Evolutionary conservation across 2,797 vertebrate species (phyloP), one percentile per base, ranked within the genome.

Genomic region (Parauchenoglanis punctatus): DNA sequence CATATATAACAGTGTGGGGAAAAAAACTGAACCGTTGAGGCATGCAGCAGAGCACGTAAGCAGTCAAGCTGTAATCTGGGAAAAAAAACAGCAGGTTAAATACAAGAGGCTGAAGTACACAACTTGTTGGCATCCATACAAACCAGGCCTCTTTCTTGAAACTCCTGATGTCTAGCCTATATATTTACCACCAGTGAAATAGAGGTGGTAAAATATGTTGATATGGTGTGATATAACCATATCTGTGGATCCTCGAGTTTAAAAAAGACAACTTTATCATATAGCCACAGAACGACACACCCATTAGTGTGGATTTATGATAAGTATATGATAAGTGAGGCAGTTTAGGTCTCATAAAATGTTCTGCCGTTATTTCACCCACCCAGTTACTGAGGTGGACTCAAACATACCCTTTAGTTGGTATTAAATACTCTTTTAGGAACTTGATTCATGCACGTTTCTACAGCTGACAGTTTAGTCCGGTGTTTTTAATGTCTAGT

Each of bases 1-100:
- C 23, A 59, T 54, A 54, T 78, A 11, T 31, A 18, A 18, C 25
- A 54, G 56, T 6, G 23, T 17, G 73, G 12, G 12, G 59, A 2
- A 46, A 2, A 49, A 18, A 31, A 58, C 7, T 3, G 6, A 63
- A 63, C 23, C 23, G 18, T 40, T n/a, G 20, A 81, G 13, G n/a
- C 58, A 28, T 78, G 78, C 65, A 81, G 67, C 8, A 67, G 46
- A 78, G 72, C 56, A 84, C 70, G 28, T 83, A 75, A 78, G 85
- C 63, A 61, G 25, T 63, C 35, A 44, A 46, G 46, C 35, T 25
- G 25, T 31, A 46, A 7, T n/a, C 58, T 20, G 5, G 46, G 23
- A 11, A 17, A 20, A 12, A 12, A 59, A 65, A 85, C 61, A 67
- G 46, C 59, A 85, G 35, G 18, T 63, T 77, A 72, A 70, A 85